Conservation (phyloP, 2,113 vertebrate genomes). For the Rallus limicola region DNA sequence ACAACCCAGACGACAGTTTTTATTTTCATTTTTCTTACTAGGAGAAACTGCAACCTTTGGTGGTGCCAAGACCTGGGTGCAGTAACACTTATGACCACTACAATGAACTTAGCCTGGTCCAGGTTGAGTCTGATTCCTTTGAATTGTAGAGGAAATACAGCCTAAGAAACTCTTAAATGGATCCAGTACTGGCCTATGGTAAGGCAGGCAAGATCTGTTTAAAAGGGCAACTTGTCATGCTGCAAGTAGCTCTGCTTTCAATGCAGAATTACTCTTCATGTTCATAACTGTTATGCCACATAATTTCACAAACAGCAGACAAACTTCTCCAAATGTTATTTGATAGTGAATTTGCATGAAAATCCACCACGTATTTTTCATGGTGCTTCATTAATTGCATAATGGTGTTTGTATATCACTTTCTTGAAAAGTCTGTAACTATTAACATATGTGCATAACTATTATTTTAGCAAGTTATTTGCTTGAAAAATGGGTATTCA, state of each 20-base stretch:
- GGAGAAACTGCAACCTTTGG: background rate
- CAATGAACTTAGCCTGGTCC: background rate
- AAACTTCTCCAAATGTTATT: background rate
- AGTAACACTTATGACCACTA: background rate
- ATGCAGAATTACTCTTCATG: background rate
- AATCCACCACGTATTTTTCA: background rate
- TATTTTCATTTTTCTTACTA: background rate
- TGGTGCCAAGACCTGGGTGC: background rate
- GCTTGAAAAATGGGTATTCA: background rate
- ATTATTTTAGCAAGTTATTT: background rate
- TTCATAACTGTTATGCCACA: background rate
- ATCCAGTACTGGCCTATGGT: background rate
- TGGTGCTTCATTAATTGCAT: background rate
- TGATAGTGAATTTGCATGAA: background rate
- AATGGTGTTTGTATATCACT: background rate
- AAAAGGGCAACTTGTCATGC: background rate
- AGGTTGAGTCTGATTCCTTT: background rate
- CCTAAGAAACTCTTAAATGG: background rate
- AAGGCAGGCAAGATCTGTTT: background rate
- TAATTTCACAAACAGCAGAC: background rate
- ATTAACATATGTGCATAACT: background rate
- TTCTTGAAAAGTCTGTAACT: background rate
- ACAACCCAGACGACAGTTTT: too few species aligned
- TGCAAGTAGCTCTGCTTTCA: background rate
- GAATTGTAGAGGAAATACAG: background rate